Conservation (phyloP, 2,113 vertebrate species). For the Hipposideros armiger region DNA sequence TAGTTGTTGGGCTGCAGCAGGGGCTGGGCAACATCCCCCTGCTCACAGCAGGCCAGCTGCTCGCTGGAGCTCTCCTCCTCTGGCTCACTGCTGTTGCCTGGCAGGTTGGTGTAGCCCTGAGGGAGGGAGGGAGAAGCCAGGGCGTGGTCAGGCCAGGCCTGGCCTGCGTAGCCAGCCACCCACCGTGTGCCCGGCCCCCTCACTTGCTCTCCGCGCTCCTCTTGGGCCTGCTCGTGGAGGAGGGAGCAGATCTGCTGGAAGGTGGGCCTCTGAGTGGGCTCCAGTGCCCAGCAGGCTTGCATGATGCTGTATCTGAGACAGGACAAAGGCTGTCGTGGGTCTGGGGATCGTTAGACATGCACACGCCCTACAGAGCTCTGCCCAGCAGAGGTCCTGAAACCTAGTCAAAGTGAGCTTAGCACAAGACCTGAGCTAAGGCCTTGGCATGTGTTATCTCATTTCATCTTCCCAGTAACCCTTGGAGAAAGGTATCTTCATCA, state of each 20-base stretch:
- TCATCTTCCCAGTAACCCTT: not conserved
- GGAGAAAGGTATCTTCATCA: not conserved
- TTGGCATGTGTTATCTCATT: not conserved
- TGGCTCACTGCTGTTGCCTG: slow-evolving; percentile 32
- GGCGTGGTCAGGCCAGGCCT: not conserved
- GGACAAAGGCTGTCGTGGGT: not conserved
- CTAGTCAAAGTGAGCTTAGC: not conserved
- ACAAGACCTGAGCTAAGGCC: not conserved
- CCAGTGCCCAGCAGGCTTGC: slow-evolving; percentile 96
- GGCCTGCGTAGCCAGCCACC: not conserved
- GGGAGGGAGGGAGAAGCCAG: not conserved
- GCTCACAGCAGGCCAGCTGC: slow-evolving; percentile 91
- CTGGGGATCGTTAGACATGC: rapidly evolving
- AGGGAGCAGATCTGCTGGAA: slow-evolving; percentile 93
- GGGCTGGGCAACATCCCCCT: slow-evolving; percentile 89
- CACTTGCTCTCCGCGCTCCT: slow-evolving; percentile 85
- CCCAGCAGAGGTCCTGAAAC: not conserved
- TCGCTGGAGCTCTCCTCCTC: slow-evolving; percentile 89
- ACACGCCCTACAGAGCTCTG: not conserved
- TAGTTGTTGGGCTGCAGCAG: slow-evolving; percentile 97
- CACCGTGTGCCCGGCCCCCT: slow-evolving; percentile 28
- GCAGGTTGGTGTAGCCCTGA: slow-evolving; percentile 87
- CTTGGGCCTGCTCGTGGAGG: slow-evolving; percentile 90
- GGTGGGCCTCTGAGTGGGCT: slow-evolving; percentile 93
- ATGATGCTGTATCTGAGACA: slow-evolving; percentile 93